These are phyloP conservation scores for Himalopsyche tibetana DNA, from an alignment of 2,888 invertebrate genomes.

Conservation along the genomic window DNA sequence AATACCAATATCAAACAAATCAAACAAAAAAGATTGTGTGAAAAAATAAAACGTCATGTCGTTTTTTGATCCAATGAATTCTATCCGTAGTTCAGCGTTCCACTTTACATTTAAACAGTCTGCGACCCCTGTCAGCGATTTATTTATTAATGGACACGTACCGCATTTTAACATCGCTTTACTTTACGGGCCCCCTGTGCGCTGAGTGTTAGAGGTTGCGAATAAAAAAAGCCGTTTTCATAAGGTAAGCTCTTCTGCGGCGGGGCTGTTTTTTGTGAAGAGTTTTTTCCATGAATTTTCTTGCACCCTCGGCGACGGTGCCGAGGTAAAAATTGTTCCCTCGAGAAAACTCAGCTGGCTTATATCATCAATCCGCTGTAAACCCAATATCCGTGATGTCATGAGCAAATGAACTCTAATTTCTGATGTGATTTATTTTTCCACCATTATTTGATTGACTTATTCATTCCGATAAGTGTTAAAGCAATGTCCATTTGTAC, in stretches of 20 bases:
- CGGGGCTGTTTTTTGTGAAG: conserved; percentile 18
- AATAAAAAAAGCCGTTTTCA: conserved; percentile 40
- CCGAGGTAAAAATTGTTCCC: conserved; percentile 3
- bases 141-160: conserved; percentile 42
- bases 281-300: conserved; percentile 3
- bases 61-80: no score
- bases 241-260: background rate
- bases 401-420: no score
- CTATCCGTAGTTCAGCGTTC: background rate
- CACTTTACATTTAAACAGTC: background rate
- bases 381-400: background rate
- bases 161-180: conserved; percentile 38
- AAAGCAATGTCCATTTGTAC: no score
- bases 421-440: no score
- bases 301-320: background rate
- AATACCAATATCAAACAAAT: no score
- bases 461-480: no score
- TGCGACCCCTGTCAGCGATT: conserved; percentile 32
- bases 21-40: no score
- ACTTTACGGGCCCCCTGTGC: background rate
- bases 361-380: background rate
- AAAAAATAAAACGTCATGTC: no score
- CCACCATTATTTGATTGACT: no score
- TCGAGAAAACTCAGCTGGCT: background rate
- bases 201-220: conserved; percentile 8